A percentile compares a stretch with the other conserved stretches of the same genome.
phyloP scores from a whole-genome alignment of 2,797 vertebrate genomes.

The Pogonophryne albipinna region DNA sequence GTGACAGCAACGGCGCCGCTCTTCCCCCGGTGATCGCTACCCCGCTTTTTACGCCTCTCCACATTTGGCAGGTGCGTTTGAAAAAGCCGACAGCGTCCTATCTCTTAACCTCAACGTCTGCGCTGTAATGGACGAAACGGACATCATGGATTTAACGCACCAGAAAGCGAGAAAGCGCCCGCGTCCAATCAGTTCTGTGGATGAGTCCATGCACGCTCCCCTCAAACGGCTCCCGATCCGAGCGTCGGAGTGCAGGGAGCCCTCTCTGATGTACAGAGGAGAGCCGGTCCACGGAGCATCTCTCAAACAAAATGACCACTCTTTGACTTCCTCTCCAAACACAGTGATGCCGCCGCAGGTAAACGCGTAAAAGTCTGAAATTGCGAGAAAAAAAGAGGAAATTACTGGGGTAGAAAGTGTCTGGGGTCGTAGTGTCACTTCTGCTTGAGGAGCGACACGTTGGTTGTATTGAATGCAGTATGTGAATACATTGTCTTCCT shows the following conservation, averaged over 20 bases:
- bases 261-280: conserved; percentile 90
- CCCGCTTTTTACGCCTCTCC: conserved; percentile 48
- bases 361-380: conserved; percentile 71
- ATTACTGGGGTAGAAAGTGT: not conserved
- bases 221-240: conserved; percentile 93
- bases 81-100: conserved; percentile 28
- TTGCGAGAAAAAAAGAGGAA: not conserved
- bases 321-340: conserved; percentile 87
- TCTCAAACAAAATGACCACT: conserved; percentile 91
- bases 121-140: conserved; percentile 86
- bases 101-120: conserved; percentile 43
- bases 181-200: conserved; percentile 81
- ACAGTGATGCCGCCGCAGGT: conserved; percentile 93
- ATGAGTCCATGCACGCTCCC: conserved; percentile 81
- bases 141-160: conserved; percentile 86
- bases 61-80: conserved; percentile 48
- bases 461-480: conserved; percentile 25
- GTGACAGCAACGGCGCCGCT: conserved; percentile 76
- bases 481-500: conserved; percentile 14
- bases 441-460: conserved; percentile 13
- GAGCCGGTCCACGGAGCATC: conserved; percentile 87
- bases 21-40: conserved; percentile 41
- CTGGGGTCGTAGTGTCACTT: conserved; percentile 22
- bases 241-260: conserved; percentile 86
- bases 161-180: conserved; percentile 83